Conservation (phyloP, 1,140 invertebrate species). For the Ceratina australensis region DNA sequence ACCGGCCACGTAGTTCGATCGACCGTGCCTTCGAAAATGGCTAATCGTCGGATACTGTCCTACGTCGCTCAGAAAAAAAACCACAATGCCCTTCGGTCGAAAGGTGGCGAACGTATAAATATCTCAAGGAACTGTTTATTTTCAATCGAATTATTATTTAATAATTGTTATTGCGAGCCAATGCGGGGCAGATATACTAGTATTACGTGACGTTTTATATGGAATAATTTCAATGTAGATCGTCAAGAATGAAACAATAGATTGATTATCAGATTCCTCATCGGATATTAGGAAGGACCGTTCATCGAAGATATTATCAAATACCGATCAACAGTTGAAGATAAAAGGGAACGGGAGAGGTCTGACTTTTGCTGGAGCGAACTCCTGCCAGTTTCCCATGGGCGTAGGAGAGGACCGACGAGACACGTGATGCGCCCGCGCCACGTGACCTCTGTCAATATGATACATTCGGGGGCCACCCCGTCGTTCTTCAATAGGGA, state of each 20-base stretch:
- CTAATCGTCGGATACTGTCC: neutral
- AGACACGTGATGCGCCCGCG: constrained; percentile 29
- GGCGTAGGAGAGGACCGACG: constrained; percentile 6
- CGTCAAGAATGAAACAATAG: no score
- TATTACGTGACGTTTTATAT: no score
- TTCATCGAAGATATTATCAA: neutral
- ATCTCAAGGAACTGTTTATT: no score
- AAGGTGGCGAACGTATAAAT: no score
- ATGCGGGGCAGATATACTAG: no score
- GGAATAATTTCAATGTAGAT: no score
- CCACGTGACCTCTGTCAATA: constrained; percentile 73
- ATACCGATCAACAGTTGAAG: neutral
- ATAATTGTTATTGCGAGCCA: no score
- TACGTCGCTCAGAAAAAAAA: neutral
- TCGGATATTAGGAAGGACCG: no score
- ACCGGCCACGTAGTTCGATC: constrained; percentile 4
- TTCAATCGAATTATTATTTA: no score
- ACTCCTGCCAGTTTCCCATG: constrained; percentile 55
- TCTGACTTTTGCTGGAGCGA: neutral
- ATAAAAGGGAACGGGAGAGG: neutral
- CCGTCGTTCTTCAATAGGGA: constrained; percentile 34
- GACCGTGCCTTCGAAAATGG: constrained; percentile 32
- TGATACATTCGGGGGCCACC: constrained; percentile 49
- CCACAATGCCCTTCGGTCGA: no score
- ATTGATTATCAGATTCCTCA: no score